Evolutionary conservation across 1,140 invertebrate species (phyloP).

Genomic region (Pogonognathellus flavescens): DNA sequence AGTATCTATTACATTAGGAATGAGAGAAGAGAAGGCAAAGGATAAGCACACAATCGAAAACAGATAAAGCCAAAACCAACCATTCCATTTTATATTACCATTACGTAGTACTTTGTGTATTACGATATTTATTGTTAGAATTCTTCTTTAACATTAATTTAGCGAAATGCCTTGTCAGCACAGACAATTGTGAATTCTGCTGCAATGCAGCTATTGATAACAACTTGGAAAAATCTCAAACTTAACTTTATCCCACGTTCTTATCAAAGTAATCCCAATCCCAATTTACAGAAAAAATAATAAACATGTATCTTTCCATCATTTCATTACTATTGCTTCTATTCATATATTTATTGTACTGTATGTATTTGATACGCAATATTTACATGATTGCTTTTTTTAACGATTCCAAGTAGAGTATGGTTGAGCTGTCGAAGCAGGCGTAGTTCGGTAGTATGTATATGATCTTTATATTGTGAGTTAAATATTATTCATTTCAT

Average conservation of each 20-base stretch:
- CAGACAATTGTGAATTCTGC: slow-evolving; percentile 8
- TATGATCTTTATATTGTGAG: too few relatives aligned
- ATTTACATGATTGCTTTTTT: slow-evolving; percentile 1
- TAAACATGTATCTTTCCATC: neutral
- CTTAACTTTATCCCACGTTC: neutral
- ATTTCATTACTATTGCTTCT: neutral
- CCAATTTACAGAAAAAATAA: neutral
- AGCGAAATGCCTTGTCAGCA: neutral
- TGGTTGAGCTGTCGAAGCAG: too few relatives aligned
- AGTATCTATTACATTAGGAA: slow-evolving; percentile 35
- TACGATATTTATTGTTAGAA: slow-evolving; percentile 35
- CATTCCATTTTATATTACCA: slow-evolving; percentile 13
- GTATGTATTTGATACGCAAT: neutral
- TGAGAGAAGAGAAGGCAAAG: neutral
- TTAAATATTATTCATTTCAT: too few relatives aligned
- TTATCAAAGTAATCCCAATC: neutral
- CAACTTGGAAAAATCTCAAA: slow-evolving; percentile 14
- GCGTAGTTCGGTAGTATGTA: too few relatives aligned
- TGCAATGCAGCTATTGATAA: slow-evolving; percentile 38
- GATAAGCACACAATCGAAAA: slow-evolving; percentile 30
- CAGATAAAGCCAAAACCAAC: slow-evolving; percentile 5
- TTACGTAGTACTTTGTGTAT: neutral
- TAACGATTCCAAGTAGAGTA: too few relatives aligned
- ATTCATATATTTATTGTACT: neutral
- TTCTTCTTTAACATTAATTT: slow-evolving; percentile 27